Percentiles rank a stretch among this genome's conserved stretches.
Conservation (phyloP, 2,113 vertebrate species). For the Ictalurus punctatus region DNA sequence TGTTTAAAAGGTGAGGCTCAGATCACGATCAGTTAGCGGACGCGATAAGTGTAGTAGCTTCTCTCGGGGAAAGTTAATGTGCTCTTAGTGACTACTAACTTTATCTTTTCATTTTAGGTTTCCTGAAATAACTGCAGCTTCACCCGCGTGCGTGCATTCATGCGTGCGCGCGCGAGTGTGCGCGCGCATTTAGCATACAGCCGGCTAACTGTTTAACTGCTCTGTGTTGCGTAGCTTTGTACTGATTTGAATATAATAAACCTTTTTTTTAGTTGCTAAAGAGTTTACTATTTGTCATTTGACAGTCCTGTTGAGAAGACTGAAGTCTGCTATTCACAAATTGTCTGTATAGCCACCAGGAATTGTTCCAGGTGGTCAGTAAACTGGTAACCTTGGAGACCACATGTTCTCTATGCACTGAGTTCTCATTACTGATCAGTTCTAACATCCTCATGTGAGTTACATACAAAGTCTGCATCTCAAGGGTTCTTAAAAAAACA, state of each 20-base stretch:
- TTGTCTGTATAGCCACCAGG: not conserved
- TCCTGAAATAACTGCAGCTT: not conserved
- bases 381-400: not conserved
- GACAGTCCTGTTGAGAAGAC: not conserved
- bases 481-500: too few species aligned
- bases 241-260: not conserved
- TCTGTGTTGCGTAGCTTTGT: not conserved
- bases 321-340: not conserved
- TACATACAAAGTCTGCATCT: not conserved
- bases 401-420: not conserved
- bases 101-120: not conserved
- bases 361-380: not conserved
- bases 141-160: not conserved
- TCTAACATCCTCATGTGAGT: not conserved
- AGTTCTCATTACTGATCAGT: not conserved
- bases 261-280: not conserved
- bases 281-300: not conserved
- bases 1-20: constrained; percentile 84
- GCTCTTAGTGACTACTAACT: constrained; percentile 32
- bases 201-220: not conserved
- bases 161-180: not conserved
- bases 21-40: not conserved
- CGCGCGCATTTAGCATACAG: not conserved
- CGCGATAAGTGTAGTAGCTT: constrained; percentile 21
- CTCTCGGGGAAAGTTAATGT: not conserved